phyloP scores from a whole-genome alignment of 2,797 vertebrate species.

The Dermochelys coriacea region DNA sequence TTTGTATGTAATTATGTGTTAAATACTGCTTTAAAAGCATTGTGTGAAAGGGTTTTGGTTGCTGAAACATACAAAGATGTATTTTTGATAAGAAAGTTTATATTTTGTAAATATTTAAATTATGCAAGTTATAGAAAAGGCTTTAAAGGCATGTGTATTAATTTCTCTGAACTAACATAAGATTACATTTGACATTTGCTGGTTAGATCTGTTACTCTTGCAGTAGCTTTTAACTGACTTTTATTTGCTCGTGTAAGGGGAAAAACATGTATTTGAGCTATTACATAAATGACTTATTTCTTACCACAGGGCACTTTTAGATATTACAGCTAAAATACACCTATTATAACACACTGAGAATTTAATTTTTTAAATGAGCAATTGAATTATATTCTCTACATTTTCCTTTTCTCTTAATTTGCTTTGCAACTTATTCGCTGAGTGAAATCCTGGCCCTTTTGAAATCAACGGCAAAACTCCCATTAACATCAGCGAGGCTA shows the following conservation, averaged over 20 bases:
- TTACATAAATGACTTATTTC: slow-evolving; percentile 36
- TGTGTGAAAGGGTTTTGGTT: slow-evolving; percentile 56
- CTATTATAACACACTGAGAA: slow-evolving; percentile 23
- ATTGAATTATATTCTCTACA: slow-evolving; percentile 35
- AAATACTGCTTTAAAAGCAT: slow-evolving; percentile 63
- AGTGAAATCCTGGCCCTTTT: neutral
- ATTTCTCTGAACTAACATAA: slow-evolving; percentile 56
- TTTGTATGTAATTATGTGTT: slow-evolving; percentile 48
- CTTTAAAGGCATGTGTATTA: slow-evolving; percentile 43
- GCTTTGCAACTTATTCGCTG: slow-evolving; percentile 27
- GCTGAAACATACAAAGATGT: slow-evolving; percentile 76
- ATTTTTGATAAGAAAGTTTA: slow-evolving; percentile 80
- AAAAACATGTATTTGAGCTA: slow-evolving; percentile 40
- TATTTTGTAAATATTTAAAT: slow-evolving; percentile 90
- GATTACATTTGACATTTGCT: slow-evolving; percentile 55
- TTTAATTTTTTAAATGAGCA: slow-evolving; percentile 29
- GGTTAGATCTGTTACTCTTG: slow-evolving; percentile 53
- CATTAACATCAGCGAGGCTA: neutral
- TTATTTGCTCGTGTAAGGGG: slow-evolving; percentile 52
- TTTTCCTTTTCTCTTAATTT: slow-evolving; percentile 19
- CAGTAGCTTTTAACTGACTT: slow-evolving; percentile 32
- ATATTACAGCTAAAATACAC: slow-evolving; percentile 54
- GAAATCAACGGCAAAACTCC: neutral
- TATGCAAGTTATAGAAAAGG: slow-evolving; percentile 78
- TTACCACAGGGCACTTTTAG: slow-evolving; percentile 47